phyloP scores from a whole-genome alignment of 1,140 invertebrate species.

The Rhagoletis pomonella region DNA sequence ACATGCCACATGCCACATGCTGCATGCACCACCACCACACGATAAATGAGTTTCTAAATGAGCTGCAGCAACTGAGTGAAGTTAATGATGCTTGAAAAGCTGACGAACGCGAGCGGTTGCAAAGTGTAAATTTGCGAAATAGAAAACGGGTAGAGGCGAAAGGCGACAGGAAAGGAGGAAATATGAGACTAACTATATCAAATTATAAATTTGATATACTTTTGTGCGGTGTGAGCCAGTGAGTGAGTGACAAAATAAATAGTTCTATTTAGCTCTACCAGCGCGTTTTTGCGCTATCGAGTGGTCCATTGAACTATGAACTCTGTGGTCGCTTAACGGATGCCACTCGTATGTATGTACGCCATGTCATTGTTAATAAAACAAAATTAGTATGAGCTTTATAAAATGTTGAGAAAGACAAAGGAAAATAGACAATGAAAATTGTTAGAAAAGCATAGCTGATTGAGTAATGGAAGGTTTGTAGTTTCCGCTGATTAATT shows the following conservation, averaged over 20 bases:
- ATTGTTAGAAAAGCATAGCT: not conserved
- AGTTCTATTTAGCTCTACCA: not conserved
- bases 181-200: not conserved
- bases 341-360: not conserved
- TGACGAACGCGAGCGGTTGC: not conserved
- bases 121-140: not conserved
- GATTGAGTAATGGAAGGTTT: not conserved
- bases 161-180: not conserved
- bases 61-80: not conserved
- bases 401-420: not conserved
- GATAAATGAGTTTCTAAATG: slow-evolving; percentile 37
- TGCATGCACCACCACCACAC: not conserved
- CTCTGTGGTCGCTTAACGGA: not conserved
- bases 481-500: slow-evolving; percentile 4
- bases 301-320: slow-evolving; percentile 18
- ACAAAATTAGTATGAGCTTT: slow-evolving; percentile 6
- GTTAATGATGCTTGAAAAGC: slow-evolving; percentile 26
- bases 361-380: not conserved
- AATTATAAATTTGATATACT: not conserved
- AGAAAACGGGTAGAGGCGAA: not conserved
- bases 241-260: not conserved
- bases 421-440: not conserved
- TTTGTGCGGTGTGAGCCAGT: not conserved
- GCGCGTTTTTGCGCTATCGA: not conserved
- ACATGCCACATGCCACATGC: slow-evolving; percentile 8